Base-by-base conservation (phyloP, 2,888 invertebrate species). In the Stomorhina lunata region DNA sequence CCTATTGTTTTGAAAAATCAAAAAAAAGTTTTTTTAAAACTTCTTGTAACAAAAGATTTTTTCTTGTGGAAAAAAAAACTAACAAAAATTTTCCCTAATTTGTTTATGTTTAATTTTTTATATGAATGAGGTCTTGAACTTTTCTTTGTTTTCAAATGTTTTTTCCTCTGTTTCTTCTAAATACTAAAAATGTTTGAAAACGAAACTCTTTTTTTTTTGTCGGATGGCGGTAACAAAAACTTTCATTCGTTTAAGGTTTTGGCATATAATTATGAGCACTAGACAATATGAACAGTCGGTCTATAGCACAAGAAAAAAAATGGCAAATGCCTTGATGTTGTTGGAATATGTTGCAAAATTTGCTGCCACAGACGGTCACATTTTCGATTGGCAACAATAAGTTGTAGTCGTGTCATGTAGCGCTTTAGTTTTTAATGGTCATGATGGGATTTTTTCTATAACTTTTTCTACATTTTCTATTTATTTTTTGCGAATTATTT, bases 341-440 rank as follows among this genome's bases (percentile, higher is more conserved):
- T 53, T 61, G 34, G 2, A 45, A 32, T 48, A 12, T 37, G 15
- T 53, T 61, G 57, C 65, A 43, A 27, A 45, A 43, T 12, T 71
- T 29, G 57, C n/a, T n/a, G n/a, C n/a, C n/a, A 20, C 45, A 15
- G 45, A 20, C 57, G 78, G 53, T 78, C 63, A 65, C 45, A 55
- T 27, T 45, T 66, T 29, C 53, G 22, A 29, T 12, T 57, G 57
- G 37, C 34, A 78, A 82, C 79, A 82, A 75, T 79, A 79, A 65
- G 75, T 75, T 79, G 82, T 61, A 77, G 79, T 82, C 82, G 79
- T 82, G 82, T 82, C 82, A 82, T 82, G 82, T 82, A 82, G 79
- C 82, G 82, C 82, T 82, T 82, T 82, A 79, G 59, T 79, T 82
- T 79, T 79, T 71, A 82, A 82, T 76, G 82, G 82, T 82, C 82